Evolutionary conservation across 2,113 vertebrate species (phyloP).

Genomic region (Castor canadensis): DNA sequence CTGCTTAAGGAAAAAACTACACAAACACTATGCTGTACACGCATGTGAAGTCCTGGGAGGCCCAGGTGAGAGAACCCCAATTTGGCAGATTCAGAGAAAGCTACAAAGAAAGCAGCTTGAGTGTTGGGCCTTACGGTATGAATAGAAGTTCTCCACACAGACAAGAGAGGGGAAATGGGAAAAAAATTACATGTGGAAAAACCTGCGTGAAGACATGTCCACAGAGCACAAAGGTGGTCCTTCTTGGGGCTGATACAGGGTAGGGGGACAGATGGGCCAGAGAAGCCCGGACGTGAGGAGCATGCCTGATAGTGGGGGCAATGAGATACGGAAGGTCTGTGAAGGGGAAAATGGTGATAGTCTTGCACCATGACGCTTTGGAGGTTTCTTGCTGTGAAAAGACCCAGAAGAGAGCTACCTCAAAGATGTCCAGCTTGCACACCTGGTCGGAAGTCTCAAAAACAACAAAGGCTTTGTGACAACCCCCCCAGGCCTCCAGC

Average conservation of each 20-base stretch:
- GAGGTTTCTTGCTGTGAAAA: not conserved
- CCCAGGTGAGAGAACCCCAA: no score
- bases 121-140: fast-evolving
- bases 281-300: not conserved
- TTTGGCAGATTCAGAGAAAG: not conserved
- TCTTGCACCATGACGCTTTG: not conserved
- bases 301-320: no score
- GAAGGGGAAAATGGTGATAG: not conserved
- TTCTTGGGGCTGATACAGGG: not conserved
- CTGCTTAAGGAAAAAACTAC: not conserved
- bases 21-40: fast-evolving
- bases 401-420: not conserved
- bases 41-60: not conserved
- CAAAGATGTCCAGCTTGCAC: not conserved
- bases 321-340: not conserved
- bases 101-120: not conserved
- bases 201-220: not conserved
- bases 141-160: not conserved
- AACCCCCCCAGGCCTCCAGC: not conserved
- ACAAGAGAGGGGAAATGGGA: not conserved
- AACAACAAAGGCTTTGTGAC: no score
- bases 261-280: not conserved
- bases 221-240: not conserved
- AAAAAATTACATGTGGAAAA: not conserved
- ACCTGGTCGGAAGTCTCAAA: not conserved